These are phyloP conservation scores for Oscheius sp. DNA, from an alignment of 2,888 invertebrate species.

Conservation along the genomic window DNA sequence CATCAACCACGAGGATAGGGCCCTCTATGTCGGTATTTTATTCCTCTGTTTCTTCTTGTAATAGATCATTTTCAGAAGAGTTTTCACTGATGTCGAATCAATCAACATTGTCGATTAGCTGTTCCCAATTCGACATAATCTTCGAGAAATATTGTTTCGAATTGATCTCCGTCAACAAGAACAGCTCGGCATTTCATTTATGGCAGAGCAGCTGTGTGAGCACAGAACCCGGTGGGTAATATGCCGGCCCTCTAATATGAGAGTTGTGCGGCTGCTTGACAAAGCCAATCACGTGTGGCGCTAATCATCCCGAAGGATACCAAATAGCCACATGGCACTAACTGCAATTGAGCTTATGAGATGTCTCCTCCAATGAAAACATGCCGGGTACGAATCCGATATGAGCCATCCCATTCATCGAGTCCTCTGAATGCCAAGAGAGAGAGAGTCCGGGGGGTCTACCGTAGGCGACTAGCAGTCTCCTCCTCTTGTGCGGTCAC, in stretches of 20 bases:
- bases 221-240: slow-evolving; percentile 64
- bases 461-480: too few relatives aligned
- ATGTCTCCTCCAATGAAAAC: slow-evolving; percentile 8
- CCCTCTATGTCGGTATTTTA: slow-evolving; percentile 48
- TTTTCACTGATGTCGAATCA: slow-evolving; percentile 45
- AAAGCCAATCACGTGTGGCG: slow-evolving; percentile 35
- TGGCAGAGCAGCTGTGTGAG: slow-evolving; percentile 68
- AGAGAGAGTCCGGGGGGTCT: too few relatives aligned
- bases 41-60: slow-evolving; percentile 4
- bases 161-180: slow-evolving; percentile 60
- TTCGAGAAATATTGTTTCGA: slow-evolving; percentile 68
- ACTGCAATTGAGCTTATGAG: slow-evolving; percentile 14
- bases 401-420: not conserved
- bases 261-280: slow-evolving; percentile 33
- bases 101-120: slow-evolving; percentile 46
- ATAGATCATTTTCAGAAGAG: slow-evolving; percentile 47
- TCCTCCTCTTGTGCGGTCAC: slow-evolving; percentile 9
- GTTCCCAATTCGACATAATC: slow-evolving; percentile 68
- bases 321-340: slow-evolving; percentile 27
- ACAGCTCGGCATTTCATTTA: slow-evolving; percentile 54
- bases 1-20: slow-evolving; percentile 51
- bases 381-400: slow-evolving; percentile 8
- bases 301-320: slow-evolving; percentile 34
- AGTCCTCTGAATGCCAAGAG: not conserved
- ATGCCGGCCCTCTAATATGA: slow-evolving; percentile 32